Evolutionary conservation across 2,113 vertebrate genomes (phyloP).

Genomic region (Gambusia holbrooki): DNA sequence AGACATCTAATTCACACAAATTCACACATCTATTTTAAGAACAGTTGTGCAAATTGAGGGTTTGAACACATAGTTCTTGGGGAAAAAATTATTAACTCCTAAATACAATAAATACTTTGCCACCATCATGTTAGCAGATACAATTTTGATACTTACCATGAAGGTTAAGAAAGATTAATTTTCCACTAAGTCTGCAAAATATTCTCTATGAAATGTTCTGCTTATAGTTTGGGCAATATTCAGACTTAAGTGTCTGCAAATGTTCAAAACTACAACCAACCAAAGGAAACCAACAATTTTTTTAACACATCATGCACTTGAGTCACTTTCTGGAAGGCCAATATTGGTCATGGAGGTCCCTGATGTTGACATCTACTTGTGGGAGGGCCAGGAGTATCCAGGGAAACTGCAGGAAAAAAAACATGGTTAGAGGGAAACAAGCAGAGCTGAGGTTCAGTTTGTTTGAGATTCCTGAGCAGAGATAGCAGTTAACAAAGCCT

Average conservation of each 20-base stretch:
- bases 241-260: background rate
- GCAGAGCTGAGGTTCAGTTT: slow-evolving; percentile 64
- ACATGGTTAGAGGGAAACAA: slow-evolving; percentile 57
- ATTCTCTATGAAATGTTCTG: background rate
- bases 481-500: slow-evolving; percentile 75
- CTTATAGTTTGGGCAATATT: background rate
- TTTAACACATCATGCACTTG: slow-evolving; percentile 13
- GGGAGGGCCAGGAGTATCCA: slow-evolving; percentile 33
- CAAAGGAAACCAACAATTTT: slow-evolving; percentile 4
- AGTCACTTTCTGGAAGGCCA: slow-evolving; percentile 28
- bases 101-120: background rate
- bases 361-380: slow-evolving; percentile 28
- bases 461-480: slow-evolving; percentile 76
- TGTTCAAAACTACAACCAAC: background rate
- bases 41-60: background rate
- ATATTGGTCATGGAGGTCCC: slow-evolving; percentile 43
- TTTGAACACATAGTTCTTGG: background rate
- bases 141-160: background rate
- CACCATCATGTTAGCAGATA: background rate
- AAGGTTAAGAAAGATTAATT: background rate
- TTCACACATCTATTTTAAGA: background rate
- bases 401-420: slow-evolving; percentile 50
- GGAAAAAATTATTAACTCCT: background rate
- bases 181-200: background rate
- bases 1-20: too few relatives aligned